These are phyloP conservation scores for Caenorhabditis uteleia DNA, from an alignment of 2,888 invertebrate genomes.

Conservation along the genomic window DNA sequence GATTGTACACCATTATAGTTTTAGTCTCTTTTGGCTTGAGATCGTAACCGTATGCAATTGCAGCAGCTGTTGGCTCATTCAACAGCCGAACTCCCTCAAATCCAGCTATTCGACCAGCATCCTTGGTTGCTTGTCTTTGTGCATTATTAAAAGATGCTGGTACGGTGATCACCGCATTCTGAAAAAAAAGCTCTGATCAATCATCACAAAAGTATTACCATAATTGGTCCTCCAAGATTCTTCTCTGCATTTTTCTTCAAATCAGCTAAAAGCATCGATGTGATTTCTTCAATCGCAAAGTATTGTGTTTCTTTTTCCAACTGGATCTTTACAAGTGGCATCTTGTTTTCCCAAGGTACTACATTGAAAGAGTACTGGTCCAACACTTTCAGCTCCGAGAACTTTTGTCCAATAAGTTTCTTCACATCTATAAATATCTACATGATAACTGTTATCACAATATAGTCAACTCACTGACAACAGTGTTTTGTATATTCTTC, in stretches of 20 bases:
- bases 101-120: conserved; percentile 72
- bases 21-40: conserved; percentile 59
- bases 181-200: too few species aligned
- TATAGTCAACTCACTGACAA: too few species aligned
- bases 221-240: conserved; percentile 58
- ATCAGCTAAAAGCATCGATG: conserved; percentile 66
- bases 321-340: too few species aligned
- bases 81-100: conserved; percentile 72
- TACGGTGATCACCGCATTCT: conserved; percentile 88
- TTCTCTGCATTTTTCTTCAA: conserved; percentile 71
- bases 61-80: conserved; percentile 75
- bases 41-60: conserved; percentile 80
- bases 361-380: too few species aligned
- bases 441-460: too few species aligned
- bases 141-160: conserved; percentile 81
- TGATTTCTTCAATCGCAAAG: conserved; percentile 71
- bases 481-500: conserved; percentile 71
- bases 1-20: conserved; percentile 65
- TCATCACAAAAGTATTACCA: too few species aligned
- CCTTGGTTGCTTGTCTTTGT: conserved; percentile 77
- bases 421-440: too few species aligned
- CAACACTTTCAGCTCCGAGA: too few species aligned
- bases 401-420: conserved; percentile 72
- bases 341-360: too few species aligned
- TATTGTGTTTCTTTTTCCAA: conserved; percentile 87